Conservation (phyloP, 2,888 invertebrate genomes). For the Plebejus argus region DNA sequence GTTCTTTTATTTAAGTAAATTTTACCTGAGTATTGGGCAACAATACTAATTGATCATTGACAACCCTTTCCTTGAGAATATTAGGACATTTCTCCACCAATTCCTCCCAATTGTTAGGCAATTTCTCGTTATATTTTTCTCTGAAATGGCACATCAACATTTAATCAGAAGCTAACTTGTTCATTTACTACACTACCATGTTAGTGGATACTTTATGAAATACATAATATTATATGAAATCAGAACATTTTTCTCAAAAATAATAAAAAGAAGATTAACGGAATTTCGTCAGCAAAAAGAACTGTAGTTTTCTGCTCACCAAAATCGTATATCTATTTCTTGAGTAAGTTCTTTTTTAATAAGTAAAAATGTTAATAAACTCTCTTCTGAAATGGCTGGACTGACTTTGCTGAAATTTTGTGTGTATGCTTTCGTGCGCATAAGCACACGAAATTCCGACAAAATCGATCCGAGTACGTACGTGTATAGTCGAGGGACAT, state of each 20-base stretch:
- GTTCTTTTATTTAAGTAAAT: background rate
- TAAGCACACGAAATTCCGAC: too few relatives aligned
- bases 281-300: background rate
- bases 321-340: background rate
- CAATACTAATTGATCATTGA: conserved; percentile 74
- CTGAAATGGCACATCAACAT: conserved; percentile 57
- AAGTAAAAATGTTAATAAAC: too few relatives aligned
- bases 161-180: background rate
- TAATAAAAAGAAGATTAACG: background rate
- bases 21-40: conserved; percentile 66
- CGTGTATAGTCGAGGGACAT: conserved; percentile 81
- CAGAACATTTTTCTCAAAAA: too few relatives aligned
- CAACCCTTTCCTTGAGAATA: conserved; percentile 77
- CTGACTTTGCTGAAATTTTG: too few relatives aligned
- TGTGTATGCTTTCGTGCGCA: too few relatives aligned
- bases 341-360: too few relatives aligned
- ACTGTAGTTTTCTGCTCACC: background rate
- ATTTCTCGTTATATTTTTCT: conserved; percentile 82
- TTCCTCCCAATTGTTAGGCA: conserved; percentile 86
- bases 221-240: too few relatives aligned
- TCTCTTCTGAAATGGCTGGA: too few relatives aligned
- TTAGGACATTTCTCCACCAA: conserved; percentile 80
- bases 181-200: background rate
- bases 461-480: conserved; percentile 40
- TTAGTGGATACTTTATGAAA: too few relatives aligned